phyloP scores from a whole-genome alignment of 2,113 vertebrate genomes.

The Epinephelus moara region DNA sequence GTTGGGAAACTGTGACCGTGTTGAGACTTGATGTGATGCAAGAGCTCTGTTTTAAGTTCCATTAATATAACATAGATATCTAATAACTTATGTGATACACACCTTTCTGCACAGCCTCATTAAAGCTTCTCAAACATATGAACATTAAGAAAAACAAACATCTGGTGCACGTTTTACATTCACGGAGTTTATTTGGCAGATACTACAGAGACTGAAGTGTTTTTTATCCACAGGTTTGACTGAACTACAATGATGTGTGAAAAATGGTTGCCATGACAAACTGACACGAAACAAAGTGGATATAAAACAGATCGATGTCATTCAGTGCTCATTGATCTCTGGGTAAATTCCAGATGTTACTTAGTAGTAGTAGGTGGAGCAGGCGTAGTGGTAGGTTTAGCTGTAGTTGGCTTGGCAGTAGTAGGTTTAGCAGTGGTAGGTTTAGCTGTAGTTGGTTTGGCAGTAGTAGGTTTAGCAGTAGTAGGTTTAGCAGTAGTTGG shows the following conservation, averaged over 20 bases:
- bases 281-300: too few species aligned
- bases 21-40: conserved; percentile 8
- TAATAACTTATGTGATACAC: background rate
- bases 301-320: too few species aligned
- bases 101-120: background rate
- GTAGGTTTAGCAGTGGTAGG: background rate
- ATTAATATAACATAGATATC: too few species aligned
- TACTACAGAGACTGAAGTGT: background rate
- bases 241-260: background rate
- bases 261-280: too few species aligned
- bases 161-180: background rate
- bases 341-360: background rate
- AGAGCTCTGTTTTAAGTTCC: background rate
- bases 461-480: background rate
- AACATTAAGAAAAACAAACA: background rate
- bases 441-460: background rate
- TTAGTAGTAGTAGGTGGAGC: background rate
- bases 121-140: background rate
- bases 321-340: background rate
- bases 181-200: conserved; percentile 21
- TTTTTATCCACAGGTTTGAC: background rate
- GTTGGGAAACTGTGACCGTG: background rate
- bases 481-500: background rate
- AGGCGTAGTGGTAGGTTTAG: background rate
- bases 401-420: too few species aligned